Evolutionary conservation across 2,797 vertebrate genomes (phyloP), one percentile per base, ranked within the genome.

Genomic region (Helarctos malayanus): DNA sequence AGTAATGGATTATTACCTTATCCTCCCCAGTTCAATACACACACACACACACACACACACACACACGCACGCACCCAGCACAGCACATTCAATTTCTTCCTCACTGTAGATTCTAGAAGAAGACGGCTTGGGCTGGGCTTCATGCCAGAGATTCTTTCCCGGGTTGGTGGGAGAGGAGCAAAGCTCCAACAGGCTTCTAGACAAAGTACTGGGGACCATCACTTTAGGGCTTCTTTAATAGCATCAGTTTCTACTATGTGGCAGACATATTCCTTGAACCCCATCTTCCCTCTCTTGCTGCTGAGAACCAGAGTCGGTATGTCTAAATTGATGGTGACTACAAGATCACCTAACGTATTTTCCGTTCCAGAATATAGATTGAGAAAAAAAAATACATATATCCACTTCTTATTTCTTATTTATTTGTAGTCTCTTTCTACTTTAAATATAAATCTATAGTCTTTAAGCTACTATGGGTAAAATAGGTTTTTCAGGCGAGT

Each of bases 401-500:
- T 41, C 2, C 18, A 49, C 68, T 32, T 10, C 41, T 41, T 57
- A 21, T 49, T 63, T 83, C 25, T 80, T 69, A 21, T 41, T 84
- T 41, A 83, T 63, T 68, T 79, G 16, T 41, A 23, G 29, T 91
- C 38, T 90, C 16, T 63, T 54, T 87, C 68, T 81, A 63, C 93
- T 94, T 78, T 96, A 91, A 73, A 59, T 91, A 5, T 2, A 91
- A 80, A 63, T 19, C 14, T 83, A 76, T 23, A 71, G 57, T 88
- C 49, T 92, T 82, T 54, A 59, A 96, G 45, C 71, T 29, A 47
- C 65, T 91, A 18, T 75, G 29, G 18, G 73, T 69, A 54, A 86
- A 97, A 76, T 59, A 79, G 25, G 7, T 90, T 96, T 82, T 86
- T 4, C 45, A 94, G n/a, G 65, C 0, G 0, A 96, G 45, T 82